These are phyloP conservation scores for Pentamera pediparva DNA, from an alignment of 53 echinoderm and acorn worm genomes.

Conservation along the genomic window DNA sequence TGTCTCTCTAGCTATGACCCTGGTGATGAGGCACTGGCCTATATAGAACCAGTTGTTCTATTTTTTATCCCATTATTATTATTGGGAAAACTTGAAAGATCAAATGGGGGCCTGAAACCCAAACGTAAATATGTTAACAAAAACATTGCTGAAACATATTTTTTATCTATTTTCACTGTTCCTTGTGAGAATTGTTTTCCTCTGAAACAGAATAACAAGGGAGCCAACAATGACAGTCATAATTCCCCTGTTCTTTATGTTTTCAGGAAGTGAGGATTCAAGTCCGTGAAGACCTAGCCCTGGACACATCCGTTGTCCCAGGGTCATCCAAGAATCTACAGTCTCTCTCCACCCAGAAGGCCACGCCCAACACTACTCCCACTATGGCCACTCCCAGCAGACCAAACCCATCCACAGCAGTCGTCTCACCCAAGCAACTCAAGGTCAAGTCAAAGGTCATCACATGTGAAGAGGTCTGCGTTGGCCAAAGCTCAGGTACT, in stretches of 20 bases:
- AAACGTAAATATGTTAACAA: no score
- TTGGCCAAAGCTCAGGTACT: constrained; percentile 57
- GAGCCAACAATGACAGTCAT: no score
- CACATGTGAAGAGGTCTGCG: constrained; percentile 40
- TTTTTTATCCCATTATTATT: no score
- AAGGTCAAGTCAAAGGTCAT: constrained; percentile 50
- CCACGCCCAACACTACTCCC: no score
- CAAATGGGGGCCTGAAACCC: no score
- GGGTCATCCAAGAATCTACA: constrained; percentile 31
- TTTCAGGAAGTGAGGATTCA: constrained; percentile 68
- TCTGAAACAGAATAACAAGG: no score
- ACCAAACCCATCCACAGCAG: not conserved
- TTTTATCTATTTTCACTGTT: not conserved
- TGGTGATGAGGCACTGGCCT: no score
- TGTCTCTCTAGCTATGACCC: no score
- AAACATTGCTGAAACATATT: not conserved
- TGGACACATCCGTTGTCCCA: constrained; percentile 65
- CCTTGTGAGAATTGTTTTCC: not conserved
- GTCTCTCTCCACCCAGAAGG: constrained; percentile 32
- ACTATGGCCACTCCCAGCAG: constrained; percentile 1
- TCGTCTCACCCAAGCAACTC: constrained; percentile 8
- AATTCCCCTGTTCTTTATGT: not conserved
- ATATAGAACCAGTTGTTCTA: no score
- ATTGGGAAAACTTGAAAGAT: no score
- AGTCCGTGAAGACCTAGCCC: constrained; percentile 62